Evolutionary conservation across 2,888 invertebrate genomes (phyloP), one percentile per base, ranked within the genome.

Genomic region (Lathronympha strigana): DNA sequence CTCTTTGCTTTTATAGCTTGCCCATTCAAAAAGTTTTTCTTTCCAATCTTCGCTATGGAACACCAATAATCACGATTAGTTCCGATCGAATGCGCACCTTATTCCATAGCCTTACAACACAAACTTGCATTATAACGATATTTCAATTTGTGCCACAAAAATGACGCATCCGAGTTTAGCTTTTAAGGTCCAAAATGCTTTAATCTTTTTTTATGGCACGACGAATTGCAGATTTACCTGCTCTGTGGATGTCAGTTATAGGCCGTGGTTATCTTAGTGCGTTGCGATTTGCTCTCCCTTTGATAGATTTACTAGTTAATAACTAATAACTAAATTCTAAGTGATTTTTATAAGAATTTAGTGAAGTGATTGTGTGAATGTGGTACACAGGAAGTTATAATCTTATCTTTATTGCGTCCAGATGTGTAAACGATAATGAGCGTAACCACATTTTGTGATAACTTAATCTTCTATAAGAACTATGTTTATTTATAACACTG

Each of bases 151-250:
- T 53, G 53, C 53, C 58, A 61, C 50, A 40, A 67, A 40, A 63
- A 60, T 53, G 62, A 25, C 31, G 54, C 67, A 51, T 60, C 63
- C 36, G 38, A 19, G 45, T 33, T 19, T 45, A 60, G 23, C 21
- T 6, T 9, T 54, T 67, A 64, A 50, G 67, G 73, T 68, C 71
- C 50, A 73, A 55, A 69, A 63, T 66, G 51, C 76, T 69, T 75
- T 76, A 76, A 73, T 75, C 69, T 74, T 77, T 78, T 74, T 73
- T 74, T 71, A 77, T 75, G 71, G 72, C 71, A 73, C 70, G 75
- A 81, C 75, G 79, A 78, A 79, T 83, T 80, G 84, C 83, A 79
- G 85, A 83, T 82, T 84, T 88, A 87, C 88, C 87, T 87, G 87
- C 81, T 76, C 72, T 67, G 69, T 70, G 73, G 74, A 79, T 78